Conservation (phyloP, 1,140 invertebrate genomes). For the Cylas formicarius region DNA sequence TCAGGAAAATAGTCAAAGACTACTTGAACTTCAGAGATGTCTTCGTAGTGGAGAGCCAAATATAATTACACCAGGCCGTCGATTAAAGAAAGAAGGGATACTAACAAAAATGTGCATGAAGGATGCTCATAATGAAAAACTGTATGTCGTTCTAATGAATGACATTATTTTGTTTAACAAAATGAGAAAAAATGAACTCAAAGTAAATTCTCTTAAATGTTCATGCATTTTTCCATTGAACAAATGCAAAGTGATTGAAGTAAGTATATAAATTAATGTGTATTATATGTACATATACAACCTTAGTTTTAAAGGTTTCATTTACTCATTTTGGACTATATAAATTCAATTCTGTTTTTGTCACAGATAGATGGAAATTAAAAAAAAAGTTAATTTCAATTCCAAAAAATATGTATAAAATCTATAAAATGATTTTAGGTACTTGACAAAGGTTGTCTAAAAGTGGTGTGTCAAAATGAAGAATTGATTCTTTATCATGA, state of each 20-base stretch:
- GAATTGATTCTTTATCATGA: slow-evolving; percentile 51
- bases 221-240: slow-evolving; percentile 53
- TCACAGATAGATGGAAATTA: too few species aligned
- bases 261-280: too few species aligned
- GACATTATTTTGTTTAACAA: slow-evolving; percentile 59
- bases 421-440: slow-evolving; percentile 42
- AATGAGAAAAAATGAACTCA: slow-evolving; percentile 40
- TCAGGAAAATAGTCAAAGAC: slow-evolving; percentile 62
- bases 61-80: slow-evolving; percentile 60
- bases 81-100: slow-evolving; percentile 61
- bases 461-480: slow-evolving; percentile 51
- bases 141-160: slow-evolving; percentile 48
- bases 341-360: too few species aligned
- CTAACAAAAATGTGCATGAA: slow-evolving; percentile 57
- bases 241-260: slow-evolving; percentile 52
- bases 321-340: too few species aligned
- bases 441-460: slow-evolving; percentile 39
- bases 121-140: slow-evolving; percentile 40
- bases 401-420: too few species aligned
- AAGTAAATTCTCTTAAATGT: slow-evolving; percentile 47
- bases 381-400: too few species aligned
- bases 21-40: slow-evolving; percentile 59
- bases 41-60: slow-evolving; percentile 52
- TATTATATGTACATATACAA: too few species aligned
- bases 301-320: too few species aligned